Evolutionary conservation across 2,888 invertebrate genomes (phyloP).

Genomic region (Pristionchus arcanus): DNA sequence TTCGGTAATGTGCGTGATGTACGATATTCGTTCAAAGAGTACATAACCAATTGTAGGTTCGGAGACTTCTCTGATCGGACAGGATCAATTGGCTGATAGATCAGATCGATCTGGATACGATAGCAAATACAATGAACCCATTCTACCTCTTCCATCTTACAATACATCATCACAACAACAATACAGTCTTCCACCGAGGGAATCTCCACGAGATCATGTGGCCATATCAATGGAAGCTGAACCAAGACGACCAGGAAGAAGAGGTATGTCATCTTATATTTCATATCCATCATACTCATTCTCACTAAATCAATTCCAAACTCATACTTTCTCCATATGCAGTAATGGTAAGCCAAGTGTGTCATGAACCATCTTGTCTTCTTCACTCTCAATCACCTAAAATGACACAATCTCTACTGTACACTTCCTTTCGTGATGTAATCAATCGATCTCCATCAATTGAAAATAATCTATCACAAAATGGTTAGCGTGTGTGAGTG

Average conservation of each 20-base stretch:
- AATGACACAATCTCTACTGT: slow-evolving; percentile 40
- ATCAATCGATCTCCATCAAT: slow-evolving; percentile 25
- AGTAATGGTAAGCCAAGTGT: slow-evolving; percentile 54
- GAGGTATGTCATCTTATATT: slow-evolving; percentile 56
- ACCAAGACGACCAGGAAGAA: slow-evolving; percentile 66
- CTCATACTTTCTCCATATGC: background rate
- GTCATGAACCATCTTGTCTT: slow-evolving; percentile 43
- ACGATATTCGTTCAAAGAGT: background rate
- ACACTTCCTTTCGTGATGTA: slow-evolving; percentile 34
- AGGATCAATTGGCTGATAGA: slow-evolving; percentile 51
- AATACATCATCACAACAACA: background rate
- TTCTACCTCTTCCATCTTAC: slow-evolving; percentile 19
- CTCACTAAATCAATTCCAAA: slow-evolving; percentile 8
- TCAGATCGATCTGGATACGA: slow-evolving; percentile 19
- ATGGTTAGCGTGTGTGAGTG: slow-evolving; percentile 49
- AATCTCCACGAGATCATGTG: slow-evolving; percentile 59
- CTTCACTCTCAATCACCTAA: slow-evolving; percentile 21
- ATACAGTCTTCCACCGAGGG: slow-evolving; percentile 25
- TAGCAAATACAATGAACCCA: slow-evolving; percentile 21
- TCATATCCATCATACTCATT: too few relatives aligned
- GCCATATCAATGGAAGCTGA: slow-evolving; percentile 69
- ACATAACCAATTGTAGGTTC: slow-evolving; percentile 22
- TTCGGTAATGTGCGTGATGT: too few relatives aligned
- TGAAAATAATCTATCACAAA: background rate
- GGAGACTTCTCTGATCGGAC: slow-evolving; percentile 23